Conservation (phyloP, 2,888 invertebrate species). For the Heliconius charithonia region DNA sequence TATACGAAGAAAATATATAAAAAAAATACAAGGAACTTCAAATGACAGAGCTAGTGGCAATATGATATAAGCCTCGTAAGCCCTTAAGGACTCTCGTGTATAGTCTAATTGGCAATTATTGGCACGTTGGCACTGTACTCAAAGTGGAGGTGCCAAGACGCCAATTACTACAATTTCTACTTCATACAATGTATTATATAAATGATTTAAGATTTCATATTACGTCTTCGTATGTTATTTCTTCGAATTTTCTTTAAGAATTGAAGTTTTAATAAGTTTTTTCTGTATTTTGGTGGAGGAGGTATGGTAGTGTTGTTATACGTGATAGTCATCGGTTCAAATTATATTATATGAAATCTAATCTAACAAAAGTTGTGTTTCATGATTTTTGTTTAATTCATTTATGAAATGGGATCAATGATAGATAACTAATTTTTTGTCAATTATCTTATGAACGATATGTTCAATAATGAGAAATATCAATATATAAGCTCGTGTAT, state of each 20-base stretch:
- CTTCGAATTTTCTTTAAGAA: background rate
- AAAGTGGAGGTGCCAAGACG: slow-evolving; percentile 30
- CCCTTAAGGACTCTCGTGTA: slow-evolving; percentile 29
- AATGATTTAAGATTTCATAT: slow-evolving; percentile 21
- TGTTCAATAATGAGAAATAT: no score
- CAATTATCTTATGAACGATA: no score
- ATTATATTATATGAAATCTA: no score
- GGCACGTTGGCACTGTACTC: slow-evolving; percentile 35
- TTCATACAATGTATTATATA: slow-evolving; percentile 22
- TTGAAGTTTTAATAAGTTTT: background rate
- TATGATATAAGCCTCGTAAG: slow-evolving; percentile 17
- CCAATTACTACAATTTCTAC: slow-evolving; percentile 22
- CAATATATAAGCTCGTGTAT: no score
- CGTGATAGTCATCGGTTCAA: no score
- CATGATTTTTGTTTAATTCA: no score
- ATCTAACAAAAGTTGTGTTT: no score
- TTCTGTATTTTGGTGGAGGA: background rate
- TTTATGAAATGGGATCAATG: no score
- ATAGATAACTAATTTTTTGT: no score
- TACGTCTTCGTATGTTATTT: slow-evolving; percentile 22
- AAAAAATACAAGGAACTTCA: background rate
- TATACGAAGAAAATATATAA: background rate
- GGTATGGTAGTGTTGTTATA: no score
- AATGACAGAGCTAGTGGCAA: background rate
- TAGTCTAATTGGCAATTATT: slow-evolving; percentile 34